phyloP scores from a whole-genome alignment of 2,888 invertebrate species.

The Cosmia pyralina region DNA sequence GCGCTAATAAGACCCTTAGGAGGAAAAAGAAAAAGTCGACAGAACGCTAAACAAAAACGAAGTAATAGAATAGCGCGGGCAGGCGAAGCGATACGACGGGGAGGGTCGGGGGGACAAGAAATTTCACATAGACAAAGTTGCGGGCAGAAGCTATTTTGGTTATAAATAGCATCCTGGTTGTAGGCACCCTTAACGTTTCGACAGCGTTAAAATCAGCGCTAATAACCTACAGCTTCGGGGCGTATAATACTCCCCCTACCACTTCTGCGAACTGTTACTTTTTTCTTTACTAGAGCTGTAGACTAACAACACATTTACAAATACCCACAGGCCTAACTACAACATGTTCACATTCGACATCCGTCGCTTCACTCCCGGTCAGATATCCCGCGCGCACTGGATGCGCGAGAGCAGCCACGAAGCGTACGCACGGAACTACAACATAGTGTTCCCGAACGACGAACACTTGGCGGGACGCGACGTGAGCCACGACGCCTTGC shows the following conservation, averaged over 20 bases:
- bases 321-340: constrained; percentile 91
- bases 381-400: constrained; percentile 93
- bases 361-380: constrained; percentile 94
- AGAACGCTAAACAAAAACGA: no score
- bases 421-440: constrained; percentile 96
- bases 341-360: constrained; percentile 97
- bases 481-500: constrained; percentile 85
- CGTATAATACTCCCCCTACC: background rate
- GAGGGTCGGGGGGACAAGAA: no score
- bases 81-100: no score
- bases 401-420: constrained; percentile 96
- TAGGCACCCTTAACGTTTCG: background rate
- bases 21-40: no score
- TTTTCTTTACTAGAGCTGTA: background rate
- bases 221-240: background rate
- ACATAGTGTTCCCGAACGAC: constrained; percentile 94
- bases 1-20: no score
- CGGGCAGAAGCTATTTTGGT: no score
- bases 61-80: no score
- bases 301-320: background rate
- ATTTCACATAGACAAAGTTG: no score
- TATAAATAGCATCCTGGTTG: background rate
- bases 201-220: background rate
- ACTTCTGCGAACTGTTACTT: background rate
- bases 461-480: constrained; percentile 95